These are phyloP conservation scores for Pseudois nayaur DNA, from an alignment of 2,113 vertebrate species.

Conservation along the genomic window DNA sequence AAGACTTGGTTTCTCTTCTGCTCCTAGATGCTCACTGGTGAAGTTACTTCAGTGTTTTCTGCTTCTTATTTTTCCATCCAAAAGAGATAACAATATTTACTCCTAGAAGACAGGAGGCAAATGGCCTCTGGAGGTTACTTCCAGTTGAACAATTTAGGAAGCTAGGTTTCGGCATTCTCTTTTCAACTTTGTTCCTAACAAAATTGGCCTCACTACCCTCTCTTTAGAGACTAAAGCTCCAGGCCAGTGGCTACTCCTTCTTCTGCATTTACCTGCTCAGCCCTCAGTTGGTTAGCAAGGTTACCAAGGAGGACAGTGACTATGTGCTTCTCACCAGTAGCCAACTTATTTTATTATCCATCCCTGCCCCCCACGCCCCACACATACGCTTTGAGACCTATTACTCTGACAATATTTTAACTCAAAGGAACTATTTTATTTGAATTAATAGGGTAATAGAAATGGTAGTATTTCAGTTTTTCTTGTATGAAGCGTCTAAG, in stretches of 20 bases:
- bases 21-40: not conserved
- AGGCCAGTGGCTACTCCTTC: too few relatives aligned
- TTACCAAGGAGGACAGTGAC: not conserved
- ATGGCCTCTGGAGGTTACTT: not conserved
- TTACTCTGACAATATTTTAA: not conserved
- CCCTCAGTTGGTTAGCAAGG: not conserved
- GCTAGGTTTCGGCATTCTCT: not conserved
- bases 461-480: not conserved
- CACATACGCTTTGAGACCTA: not conserved
- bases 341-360: not conserved
- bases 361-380: fast-evolving
- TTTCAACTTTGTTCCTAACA: not conserved
- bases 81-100: not conserved
- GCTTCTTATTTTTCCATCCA: not conserved
- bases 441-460: not conserved
- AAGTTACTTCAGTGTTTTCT: not conserved
- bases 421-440: not conserved
- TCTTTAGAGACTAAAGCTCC: not conserved
- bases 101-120: not conserved
- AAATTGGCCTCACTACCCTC: not conserved
- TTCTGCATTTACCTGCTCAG: too few relatives aligned
- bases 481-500: not conserved
- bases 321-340: not conserved
- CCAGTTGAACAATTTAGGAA: not conserved
- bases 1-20: not conserved